phyloP scores from a whole-genome alignment of 2,888 invertebrate genomes.

The Megaustenia siamemsis region DNA sequence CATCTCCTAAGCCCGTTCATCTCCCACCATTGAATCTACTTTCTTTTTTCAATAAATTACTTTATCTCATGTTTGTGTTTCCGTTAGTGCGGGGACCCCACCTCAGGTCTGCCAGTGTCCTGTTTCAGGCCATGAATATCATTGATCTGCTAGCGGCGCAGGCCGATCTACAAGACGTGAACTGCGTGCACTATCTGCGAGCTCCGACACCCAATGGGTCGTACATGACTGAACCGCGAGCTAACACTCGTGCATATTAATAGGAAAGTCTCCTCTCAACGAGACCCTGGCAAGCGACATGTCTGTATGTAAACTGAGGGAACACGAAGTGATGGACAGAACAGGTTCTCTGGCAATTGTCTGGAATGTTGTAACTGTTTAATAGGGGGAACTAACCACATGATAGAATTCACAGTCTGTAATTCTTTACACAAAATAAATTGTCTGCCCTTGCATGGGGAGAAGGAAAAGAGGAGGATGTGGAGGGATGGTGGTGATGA shows the following conservation, averaged over 20 bases:
- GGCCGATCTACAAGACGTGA: no score
- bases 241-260: not conserved
- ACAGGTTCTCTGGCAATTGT: not conserved
- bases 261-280: not conserved
- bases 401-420: slow-evolving; percentile 15
- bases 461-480: not conserved
- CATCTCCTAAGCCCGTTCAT: no score
- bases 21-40: no score
- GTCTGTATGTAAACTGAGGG: slow-evolving; percentile 14
- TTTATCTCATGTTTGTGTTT: no score
- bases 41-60: no score
- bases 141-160: no score
- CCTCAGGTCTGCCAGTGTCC: no score
- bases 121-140: no score
- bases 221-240: not conserved
- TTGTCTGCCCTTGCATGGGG: not conserved
- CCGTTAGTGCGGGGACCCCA: no score
- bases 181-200: not conserved
- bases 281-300: not conserved
- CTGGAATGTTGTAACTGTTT: slow-evolving; percentile 14
- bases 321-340: not conserved
- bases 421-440: not conserved
- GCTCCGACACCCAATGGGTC: not conserved
- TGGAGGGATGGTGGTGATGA: not conserved
- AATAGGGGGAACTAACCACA: slow-evolving; percentile 30